Conservation (phyloP, 2,888 invertebrate genomes). For the Acrobasis repandana region DNA sequence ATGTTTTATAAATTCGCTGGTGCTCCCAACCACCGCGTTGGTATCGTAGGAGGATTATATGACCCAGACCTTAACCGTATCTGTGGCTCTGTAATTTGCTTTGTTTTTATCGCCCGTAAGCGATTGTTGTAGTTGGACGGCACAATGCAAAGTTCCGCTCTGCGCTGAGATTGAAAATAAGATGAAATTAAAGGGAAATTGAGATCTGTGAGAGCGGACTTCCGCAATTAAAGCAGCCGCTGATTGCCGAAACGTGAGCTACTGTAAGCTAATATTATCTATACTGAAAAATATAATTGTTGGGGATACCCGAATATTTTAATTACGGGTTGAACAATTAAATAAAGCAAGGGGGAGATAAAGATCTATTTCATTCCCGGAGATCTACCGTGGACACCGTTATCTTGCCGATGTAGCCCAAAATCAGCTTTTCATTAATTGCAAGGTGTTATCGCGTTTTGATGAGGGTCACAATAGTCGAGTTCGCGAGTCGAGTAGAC, state of each 20-base stretch:
- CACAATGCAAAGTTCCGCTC: constrained; percentile 55
- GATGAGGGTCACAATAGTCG: constrained; percentile 12
- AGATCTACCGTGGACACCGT: constrained; percentile 46
- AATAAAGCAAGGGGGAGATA: constrained; percentile 46
- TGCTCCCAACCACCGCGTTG: too few species aligned
- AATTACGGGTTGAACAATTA: constrained; percentile 35
- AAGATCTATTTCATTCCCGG: constrained; percentile 57
- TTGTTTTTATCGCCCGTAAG: constrained; percentile 43
- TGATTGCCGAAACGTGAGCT: constrained; percentile 38
- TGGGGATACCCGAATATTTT: constrained; percentile 24
- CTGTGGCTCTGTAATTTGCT: constrained; percentile 28
- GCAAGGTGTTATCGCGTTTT: constrained; percentile 59
- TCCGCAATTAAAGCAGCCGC: constrained; percentile 47
- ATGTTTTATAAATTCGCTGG: too few species aligned
- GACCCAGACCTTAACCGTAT: too few species aligned
- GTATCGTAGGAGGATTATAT: too few species aligned
- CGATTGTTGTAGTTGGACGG: constrained; percentile 46
- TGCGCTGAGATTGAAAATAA: constrained; percentile 65
- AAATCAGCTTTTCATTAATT: constrained; percentile 77
- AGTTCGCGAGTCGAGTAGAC: not conserved
- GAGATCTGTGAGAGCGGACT: constrained; percentile 50
- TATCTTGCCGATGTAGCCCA: constrained; percentile 61
- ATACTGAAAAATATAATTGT: not conserved
- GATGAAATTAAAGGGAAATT: constrained; percentile 58
- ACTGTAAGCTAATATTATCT: constrained; percentile 25